Evolutionary conservation across 2,888 invertebrate genomes (phyloP).

Genomic region (Sisyra terminalis): DNA sequence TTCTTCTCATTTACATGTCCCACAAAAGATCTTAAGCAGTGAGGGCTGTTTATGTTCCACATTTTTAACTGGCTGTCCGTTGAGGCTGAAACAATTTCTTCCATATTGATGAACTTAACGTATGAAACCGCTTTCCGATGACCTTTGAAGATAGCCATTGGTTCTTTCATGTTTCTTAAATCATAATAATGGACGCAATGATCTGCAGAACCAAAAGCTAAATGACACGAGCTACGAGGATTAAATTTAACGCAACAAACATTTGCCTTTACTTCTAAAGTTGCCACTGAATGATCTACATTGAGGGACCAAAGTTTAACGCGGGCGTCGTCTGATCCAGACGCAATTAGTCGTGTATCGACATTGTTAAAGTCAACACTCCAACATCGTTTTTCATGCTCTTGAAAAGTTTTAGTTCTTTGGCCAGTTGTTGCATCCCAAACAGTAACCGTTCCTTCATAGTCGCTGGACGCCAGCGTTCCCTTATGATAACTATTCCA

Average conservation of each 20-base stretch:
- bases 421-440: slow-evolving; percentile 79
- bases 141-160: slow-evolving; percentile 70
- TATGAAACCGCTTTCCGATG: slow-evolving; percentile 91
- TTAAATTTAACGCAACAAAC: slow-evolving; percentile 91
- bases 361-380: slow-evolving; percentile 88
- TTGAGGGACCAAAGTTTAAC: slow-evolving; percentile 90
- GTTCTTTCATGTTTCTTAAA: slow-evolving; percentile 64
- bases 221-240: slow-evolving; percentile 66
- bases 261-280: slow-evolving; percentile 83
- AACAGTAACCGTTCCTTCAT: slow-evolving; percentile 83
- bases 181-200: slow-evolving; percentile 95
- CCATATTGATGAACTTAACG: slow-evolving; percentile 73
- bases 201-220: slow-evolving; percentile 93
- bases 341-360: slow-evolving; percentile 78
- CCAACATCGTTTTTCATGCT: slow-evolving; percentile 93
- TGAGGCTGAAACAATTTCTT: slow-evolving; percentile 80
- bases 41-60: slow-evolving; percentile 67
- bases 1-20: slow-evolving; percentile 93
- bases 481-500: slow-evolving; percentile 88
- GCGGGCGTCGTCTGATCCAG: slow-evolving; percentile 82
- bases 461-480: slow-evolving; percentile 80
- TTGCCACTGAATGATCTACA: slow-evolving; percentile 70
- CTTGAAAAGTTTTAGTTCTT: slow-evolving; percentile 58
- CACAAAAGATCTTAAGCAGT: slow-evolving; percentile 69
- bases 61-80: slow-evolving; percentile 83